phyloP scores from a whole-genome alignment of 2,797 vertebrate species.

The Bryconaethiops microstoma region DNA sequence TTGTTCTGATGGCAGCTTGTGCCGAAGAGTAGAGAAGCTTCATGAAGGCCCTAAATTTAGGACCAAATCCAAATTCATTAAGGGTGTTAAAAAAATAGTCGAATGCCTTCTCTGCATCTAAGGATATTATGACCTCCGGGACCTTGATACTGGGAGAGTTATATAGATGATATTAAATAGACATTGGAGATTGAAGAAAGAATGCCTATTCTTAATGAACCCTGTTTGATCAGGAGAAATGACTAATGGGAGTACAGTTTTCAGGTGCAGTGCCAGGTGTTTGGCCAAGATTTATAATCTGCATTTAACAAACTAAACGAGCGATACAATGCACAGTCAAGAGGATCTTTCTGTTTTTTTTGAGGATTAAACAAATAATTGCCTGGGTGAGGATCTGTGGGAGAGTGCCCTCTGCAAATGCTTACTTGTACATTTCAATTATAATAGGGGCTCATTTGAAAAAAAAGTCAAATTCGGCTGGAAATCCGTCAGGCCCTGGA shows the following conservation, averaged over 20 bases:
- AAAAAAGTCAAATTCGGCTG: too few relatives aligned
- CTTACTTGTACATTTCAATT: too few relatives aligned
- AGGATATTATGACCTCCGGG: background rate
- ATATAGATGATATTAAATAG: background rate
- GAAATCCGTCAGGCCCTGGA: too few relatives aligned
- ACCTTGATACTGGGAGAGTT: background rate
- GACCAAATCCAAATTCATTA: background rate
- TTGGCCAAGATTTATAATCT: background rate
- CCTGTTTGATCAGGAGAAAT: background rate
- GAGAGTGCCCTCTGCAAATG: too few relatives aligned
- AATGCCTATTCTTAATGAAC: background rate
- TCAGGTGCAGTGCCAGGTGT: background rate
- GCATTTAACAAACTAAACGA: background rate
- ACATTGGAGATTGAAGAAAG: background rate
- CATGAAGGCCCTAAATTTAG: constrained; percentile 32
- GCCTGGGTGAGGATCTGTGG: too few relatives aligned
- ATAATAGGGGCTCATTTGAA: too few relatives aligned
- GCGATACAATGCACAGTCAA: background rate
- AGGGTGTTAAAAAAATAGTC: constrained; percentile 24
- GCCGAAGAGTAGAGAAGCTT: constrained; percentile 15
- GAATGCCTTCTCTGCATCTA: constrained; percentile 23
- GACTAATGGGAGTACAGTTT: background rate
- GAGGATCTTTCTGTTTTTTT: background rate
- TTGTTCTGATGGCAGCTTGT: constrained; percentile 20
- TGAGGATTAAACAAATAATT: too few relatives aligned